Base-by-base conservation (phyloP, 1,140 invertebrate genomes). In the Drosophila obscura region DNA sequence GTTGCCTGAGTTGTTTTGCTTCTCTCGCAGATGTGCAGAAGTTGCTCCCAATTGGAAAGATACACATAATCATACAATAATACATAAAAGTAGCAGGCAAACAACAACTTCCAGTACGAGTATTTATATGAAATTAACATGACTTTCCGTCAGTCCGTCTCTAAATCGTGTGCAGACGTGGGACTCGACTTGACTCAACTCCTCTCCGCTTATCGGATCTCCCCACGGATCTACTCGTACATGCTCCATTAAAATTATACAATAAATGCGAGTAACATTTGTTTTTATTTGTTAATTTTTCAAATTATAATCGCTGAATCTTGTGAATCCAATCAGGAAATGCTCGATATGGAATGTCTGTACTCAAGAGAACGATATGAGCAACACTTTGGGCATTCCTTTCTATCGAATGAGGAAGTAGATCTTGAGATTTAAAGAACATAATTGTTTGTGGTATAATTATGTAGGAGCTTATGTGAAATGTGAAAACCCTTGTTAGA, bases 41-140 rank as follows among this genome's bases (percentile, higher is more conserved):
- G 81, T 75, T 85, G 82, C 82, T 85, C 82, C 66, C 82, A 88
- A 87, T 87, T 88, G 82, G 62, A 82, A 87, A 82, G 82, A 87
- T 62, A 88, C 78, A 87, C 78, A 85, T 28, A 65, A 60, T 26
- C 58, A 57, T 31, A 59, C 53, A 35, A 35, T 31, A 16, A 19
- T 19, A 19, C 7, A 4, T 3, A 63, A 45, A 62, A 65, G 55
- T 59, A 78, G 73, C 77, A 61, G 49, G 41, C 50, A 41, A 62
- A 68, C 58, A 68, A 68, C 71, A 53, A 53, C 28, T 35, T 8
- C 15, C 11, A 35, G 43, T 49, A 28, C 44, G 26, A 28, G 26
- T 9, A 31, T 31, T 9, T 31, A 7, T 9, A 31, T 24, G 22
- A 62, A 68, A 69, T 58, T 69, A 52, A 66, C 71, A 75, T 74